phyloP scores from a whole-genome alignment of 2,888 invertebrate species.

The Limenitis camilla region DNA sequence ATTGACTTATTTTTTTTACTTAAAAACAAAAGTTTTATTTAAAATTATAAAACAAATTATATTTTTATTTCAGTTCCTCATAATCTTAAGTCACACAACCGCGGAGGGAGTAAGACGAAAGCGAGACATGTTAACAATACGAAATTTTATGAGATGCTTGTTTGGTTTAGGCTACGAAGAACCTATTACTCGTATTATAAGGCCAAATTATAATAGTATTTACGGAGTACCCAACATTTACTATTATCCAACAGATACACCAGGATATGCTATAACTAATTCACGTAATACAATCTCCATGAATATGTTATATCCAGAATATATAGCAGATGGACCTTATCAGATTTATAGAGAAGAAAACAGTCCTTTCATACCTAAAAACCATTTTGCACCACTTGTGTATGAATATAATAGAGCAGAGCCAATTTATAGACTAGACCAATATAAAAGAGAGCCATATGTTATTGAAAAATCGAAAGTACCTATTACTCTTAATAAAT shows the following conservation, averaged over 20 bases:
- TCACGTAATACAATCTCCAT: too few relatives aligned
- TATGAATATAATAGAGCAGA: too few relatives aligned
- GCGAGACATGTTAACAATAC: neutral
- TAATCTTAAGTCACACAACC: neutral
- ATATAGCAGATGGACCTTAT: too few relatives aligned
- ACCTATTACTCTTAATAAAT: neutral
- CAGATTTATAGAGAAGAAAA: too few relatives aligned
- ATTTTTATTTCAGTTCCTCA: neutral
- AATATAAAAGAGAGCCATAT: neutral
- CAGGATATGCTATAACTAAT: neutral
- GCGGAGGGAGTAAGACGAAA: neutral
- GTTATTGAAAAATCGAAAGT: neutral
- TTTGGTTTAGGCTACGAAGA: neutral
- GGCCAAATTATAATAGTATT: neutral
- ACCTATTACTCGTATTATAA: neutral
- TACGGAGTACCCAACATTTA: neutral
- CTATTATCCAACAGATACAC: neutral
- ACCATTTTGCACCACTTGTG: too few relatives aligned
- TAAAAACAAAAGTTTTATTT: too few relatives aligned
- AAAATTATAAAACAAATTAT: too few relatives aligned
- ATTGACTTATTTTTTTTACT: too few relatives aligned
- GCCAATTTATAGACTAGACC: too few relatives aligned
- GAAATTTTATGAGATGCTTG: neutral
- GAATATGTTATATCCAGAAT: too few relatives aligned
- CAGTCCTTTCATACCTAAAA: too few relatives aligned